Evolutionary conservation across 1,140 invertebrate genomes (phyloP), one percentile per base, ranked within the genome.

Genomic region (Yoshiicerus persimilis): DNA sequence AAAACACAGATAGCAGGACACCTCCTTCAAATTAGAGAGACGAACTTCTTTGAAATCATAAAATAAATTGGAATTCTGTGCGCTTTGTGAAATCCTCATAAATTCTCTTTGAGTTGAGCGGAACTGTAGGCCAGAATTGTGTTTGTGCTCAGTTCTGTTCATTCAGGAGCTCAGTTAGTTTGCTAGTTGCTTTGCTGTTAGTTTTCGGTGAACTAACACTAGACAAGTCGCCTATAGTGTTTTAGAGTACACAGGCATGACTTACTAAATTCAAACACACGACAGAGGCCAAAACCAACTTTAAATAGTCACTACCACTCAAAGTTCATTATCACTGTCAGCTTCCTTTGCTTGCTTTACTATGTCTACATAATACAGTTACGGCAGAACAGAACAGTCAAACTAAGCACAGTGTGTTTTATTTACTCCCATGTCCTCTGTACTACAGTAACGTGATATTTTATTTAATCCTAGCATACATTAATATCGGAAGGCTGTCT

Each of bases 281-380:
- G 39, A 13, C 16, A 56, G 27, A 70, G 27, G 64, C 25, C 64
- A 70, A 30, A 70, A 30, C 27, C 27, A 30, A 30, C 25, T 16
- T 70, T 11, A 30, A 70, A 70, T 25, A 70, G 25, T 70, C 23
- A 80, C 20, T 32, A 30, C 20, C 16, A 80, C 32, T 34, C 75
- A 80, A 80, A 80, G 75, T 80, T 80, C 75, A 80, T 80, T 80
- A 80, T 80, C 75, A 80, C 38, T 80, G 75, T 80, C 75, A 75
- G 32, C 70, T 34, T 20, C 27, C 10, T 75, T n/a, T 80, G 11
- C 75, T 80, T 80, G 13, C 4, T 77, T 36, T 30, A 6, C 20
- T 80, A 3, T 9, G 27, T 30, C 32, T 30, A n/a, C 47, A 56
- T 11, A 56, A 20, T 20, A 41, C 39, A 11, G 39, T 41, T 41